Evolutionary conservation across 2,888 invertebrate species (phyloP), one percentile per base, ranked within the genome.

Genomic region (Melolontha melolontha): DNA sequence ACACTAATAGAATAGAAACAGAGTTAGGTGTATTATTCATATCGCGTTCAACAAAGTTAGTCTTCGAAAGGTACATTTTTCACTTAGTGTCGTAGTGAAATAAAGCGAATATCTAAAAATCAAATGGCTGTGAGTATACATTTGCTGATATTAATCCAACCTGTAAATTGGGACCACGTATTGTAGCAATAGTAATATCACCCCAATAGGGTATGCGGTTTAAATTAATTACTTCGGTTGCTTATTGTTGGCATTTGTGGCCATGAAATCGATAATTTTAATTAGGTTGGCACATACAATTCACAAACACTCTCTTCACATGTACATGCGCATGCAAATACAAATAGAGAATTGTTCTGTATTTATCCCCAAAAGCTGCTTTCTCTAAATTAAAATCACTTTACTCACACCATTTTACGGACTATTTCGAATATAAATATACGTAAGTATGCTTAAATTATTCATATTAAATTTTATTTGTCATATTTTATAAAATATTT

Each of bases 151-250:
- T 44, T 47, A 59, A 47, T 34, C 59, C 44, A 29, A 47, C 10
- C 41, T 42, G 42, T 16, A 47, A 59, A 59, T 29, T 59, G 27
- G 47, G 6, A 47, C 14, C 27, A 29, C 44, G 29, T 47, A 29
- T 44, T 59, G 47, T 34, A 59, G 29, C 29, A 29, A 59, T 47
- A 29, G 59, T 47, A 59, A 34, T 47, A 59, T 47, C 59, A 29
- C 51, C 34, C 47, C 29, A 12, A 47, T 59, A 59, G 47, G 29
- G 47, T 29, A 14, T 59, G 59, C 29, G 59, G 59, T 59, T 59
- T 59, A 59, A 59, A 59, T 59, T 59, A 59, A 59, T 59, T 59
- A 59, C 59, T 59, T 59, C 59, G 59, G 59, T 59, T 59, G 59
- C 59, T 59, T 59, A 59, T 59, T 59, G 59, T 59, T 59, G 59